phyloP scores from a whole-genome alignment of 2,888 invertebrate species.

The Trachelus iudaicus region DNA sequence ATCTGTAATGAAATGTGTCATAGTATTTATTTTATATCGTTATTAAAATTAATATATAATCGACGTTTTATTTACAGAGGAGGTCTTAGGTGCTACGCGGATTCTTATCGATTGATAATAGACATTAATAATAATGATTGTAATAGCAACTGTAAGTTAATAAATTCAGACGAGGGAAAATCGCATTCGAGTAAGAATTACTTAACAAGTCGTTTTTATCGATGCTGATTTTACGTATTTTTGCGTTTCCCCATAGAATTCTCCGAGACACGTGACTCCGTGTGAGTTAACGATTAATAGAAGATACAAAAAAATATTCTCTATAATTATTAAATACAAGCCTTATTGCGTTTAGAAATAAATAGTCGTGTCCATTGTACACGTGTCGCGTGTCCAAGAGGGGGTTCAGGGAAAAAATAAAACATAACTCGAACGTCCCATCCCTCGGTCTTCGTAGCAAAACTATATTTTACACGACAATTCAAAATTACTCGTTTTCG shows the following conservation, averaged over 20 bases:
- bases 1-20: constrained; percentile 15
- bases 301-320: constrained; percentile 18
- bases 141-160: constrained; percentile 30
- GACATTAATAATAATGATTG: constrained; percentile 24
- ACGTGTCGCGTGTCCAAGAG: neutral
- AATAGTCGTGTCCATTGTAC: constrained; percentile 17
- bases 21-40: constrained; percentile 43
- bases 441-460: constrained; percentile 34
- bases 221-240: neutral
- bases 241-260: neutral
- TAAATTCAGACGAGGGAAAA: constrained; percentile 24
- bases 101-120: constrained; percentile 23
- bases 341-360: constrained; percentile 30
- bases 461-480: constrained; percentile 31
- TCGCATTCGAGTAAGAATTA: constrained; percentile 2
- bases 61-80: constrained; percentile 54
- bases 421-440: constrained; percentile 26
- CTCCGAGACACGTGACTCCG: constrained; percentile 15
- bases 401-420: neutral
- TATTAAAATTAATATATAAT: constrained; percentile 61
- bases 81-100: constrained; percentile 33
- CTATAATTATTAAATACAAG: constrained; percentile 23
- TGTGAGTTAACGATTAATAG: constrained; percentile 17
- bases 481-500: neutral
- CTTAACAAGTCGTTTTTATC: neutral